These are phyloP conservation scores for Apamea epomidion DNA, from an alignment of 2,888 invertebrate species.

Conservation along the genomic window DNA sequence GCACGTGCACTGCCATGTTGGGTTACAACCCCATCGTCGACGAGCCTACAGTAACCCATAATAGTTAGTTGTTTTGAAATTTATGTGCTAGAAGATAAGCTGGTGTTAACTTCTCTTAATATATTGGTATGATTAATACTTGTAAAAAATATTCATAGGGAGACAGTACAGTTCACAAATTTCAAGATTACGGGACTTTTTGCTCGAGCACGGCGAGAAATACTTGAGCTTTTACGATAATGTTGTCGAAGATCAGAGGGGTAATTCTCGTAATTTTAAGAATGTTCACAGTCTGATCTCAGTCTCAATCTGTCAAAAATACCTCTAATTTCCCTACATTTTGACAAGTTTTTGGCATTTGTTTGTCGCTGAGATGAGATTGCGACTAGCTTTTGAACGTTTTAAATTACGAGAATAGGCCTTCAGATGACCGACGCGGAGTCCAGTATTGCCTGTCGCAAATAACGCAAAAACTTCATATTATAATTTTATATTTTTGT, in stretches of 20 bases:
- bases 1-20: conserved; percentile 46
- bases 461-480: neutral
- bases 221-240: conserved; percentile 96
- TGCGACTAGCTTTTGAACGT: too few species aligned
- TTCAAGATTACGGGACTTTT: conserved; percentile 94
- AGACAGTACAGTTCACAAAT: conserved; percentile 91
- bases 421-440: too few species aligned
- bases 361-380: too few species aligned
- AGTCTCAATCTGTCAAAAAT: too few species aligned
- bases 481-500: neutral
- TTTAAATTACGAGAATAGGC: too few species aligned
- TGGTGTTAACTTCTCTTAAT: neutral
- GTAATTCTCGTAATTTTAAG: too few species aligned
- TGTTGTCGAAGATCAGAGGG: conserved; percentile 92
- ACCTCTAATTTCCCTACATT: too few species aligned
- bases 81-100: conserved; percentile 44
- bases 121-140: neutral
- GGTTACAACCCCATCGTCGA: conserved; percentile 40
- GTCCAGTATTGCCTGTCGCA: too few species aligned
- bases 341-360: too few species aligned
- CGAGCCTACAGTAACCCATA: neutral
- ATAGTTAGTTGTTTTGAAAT: conserved; percentile 26
- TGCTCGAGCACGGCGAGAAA: conserved; percentile 95
- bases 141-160: too few species aligned
- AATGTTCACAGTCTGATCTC: too few species aligned